Conservation (phyloP, 2,113 vertebrate species). For the Callipepla squamata region DNA sequence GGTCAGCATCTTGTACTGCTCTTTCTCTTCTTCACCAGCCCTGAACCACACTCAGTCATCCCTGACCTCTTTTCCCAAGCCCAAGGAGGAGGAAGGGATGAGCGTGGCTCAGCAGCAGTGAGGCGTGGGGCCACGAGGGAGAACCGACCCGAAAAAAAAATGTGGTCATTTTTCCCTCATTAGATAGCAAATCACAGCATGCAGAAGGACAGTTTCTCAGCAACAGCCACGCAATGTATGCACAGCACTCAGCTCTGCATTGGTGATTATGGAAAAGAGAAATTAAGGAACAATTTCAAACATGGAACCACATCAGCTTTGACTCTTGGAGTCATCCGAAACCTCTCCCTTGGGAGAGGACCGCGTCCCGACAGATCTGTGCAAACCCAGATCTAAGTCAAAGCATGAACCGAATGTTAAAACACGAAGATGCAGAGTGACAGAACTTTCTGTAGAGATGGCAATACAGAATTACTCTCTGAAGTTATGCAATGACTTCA, state of each 20-base stretch:
- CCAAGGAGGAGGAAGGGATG: neutral
- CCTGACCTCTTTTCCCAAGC: neutral
- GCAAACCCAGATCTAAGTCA: neutral
- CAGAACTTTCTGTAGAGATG: neutral
- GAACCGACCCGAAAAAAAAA: neutral
- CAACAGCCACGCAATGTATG: too few species aligned
- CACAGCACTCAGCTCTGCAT: neutral
- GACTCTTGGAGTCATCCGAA: neutral
- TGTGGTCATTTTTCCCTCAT: neutral
- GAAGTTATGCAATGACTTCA: neutral
- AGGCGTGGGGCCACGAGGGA: neutral
- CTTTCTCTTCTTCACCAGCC: neutral
- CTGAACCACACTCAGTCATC: neutral
- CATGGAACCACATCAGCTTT: neutral
- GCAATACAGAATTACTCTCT: neutral
- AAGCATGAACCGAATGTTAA: neutral
- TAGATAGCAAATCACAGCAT: neutral
- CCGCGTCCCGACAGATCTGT: neutral
- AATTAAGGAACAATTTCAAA: neutral
- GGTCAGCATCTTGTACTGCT: neutral
- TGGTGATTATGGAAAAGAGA: neutral
- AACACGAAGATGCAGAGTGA: neutral
- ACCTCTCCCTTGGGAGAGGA: neutral
- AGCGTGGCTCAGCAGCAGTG: neutral
- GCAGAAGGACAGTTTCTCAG: neutral